Base-by-base conservation (phyloP, 2,888 invertebrate genomes). In the Phlogophora meticulosa region DNA sequence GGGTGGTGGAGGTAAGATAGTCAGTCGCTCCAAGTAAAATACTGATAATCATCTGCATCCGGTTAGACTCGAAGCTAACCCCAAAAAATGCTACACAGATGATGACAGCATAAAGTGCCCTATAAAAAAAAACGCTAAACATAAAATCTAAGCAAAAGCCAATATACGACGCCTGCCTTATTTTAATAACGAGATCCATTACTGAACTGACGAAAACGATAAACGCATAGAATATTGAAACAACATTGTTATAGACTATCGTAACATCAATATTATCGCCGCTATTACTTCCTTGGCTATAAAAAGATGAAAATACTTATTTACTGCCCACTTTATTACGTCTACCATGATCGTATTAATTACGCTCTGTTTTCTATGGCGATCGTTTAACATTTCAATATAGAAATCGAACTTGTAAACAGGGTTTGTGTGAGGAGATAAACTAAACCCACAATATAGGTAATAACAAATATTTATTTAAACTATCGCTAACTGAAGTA, bases 291-390 rank as follows among this genome's bases (percentile, higher is more conserved):
- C 79, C 77, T 72, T 60, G 57, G 87, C 85, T 75, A 90, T 93
- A 91, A 93, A 89, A 87, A 80, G 76, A 87, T 86, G 87, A 82
- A 88, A 90, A 89, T 87, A 90, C 87, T 82, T 88, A 90, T 92
- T 93, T 89, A 88, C 87, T 85, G 80, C 86, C 83, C 81, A 85
- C 80, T 92, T 92, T 91, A 92, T 86, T 84, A 85, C 87, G 62
- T 82, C 77, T 83, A 78, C 84, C 86, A 84, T 85, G 87, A 87
- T 84, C 85, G 82, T 81, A 87, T 90, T 91, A 90, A 93, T 91
- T 90, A 88, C 86, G 76, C 77, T 81, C 81, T 83, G 78, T 88
- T 87, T 87, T 87, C 83, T 85, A 85, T 83, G 76, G 74, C 77
- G 67, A 81, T 76, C 79, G 63, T 85, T 88, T 84, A 86, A 86